Conservation (phyloP, 2,888 invertebrate species). For the Parnassius glacialis region DNA sequence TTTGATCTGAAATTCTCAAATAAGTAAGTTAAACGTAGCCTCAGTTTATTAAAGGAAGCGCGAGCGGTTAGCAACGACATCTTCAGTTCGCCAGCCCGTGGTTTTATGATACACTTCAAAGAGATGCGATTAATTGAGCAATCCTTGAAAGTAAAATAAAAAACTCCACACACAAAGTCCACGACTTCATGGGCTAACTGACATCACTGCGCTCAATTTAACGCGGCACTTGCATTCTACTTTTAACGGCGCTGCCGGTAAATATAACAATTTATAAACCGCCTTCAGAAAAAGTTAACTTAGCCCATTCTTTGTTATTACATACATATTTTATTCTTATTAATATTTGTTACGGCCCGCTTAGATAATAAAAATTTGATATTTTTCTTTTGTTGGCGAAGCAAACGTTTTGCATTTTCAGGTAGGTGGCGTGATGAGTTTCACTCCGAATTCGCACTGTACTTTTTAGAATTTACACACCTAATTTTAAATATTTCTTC, state of each 20-base stretch:
- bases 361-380: no score
- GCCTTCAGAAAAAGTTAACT: no score
- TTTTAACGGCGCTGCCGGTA: slow-evolving; percentile 27
- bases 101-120: slow-evolving; percentile 56
- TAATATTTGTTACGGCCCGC: no score
- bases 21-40: slow-evolving; percentile 1
- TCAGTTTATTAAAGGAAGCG: slow-evolving; percentile 34
- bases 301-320: no score
- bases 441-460: no score
- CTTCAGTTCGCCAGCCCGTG: slow-evolving; percentile 27
- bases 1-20: no score
- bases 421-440: no score
- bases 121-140: slow-evolving; percentile 61
- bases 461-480: no score
- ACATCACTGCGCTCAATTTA: slow-evolving; percentile 58
- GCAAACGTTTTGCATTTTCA: no score
- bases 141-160: slow-evolving; percentile 44
- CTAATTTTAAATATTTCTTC: no score
- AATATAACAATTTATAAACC: neutral
- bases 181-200: slow-evolving; percentile 48
- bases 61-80: slow-evolving; percentile 31
- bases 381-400: no score
- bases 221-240: slow-evolving; percentile 48
- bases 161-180: slow-evolving; percentile 37
- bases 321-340: no score